Conservation (phyloP, 2,113 vertebrate species). For the Psilopsiagon aymara region DNA sequence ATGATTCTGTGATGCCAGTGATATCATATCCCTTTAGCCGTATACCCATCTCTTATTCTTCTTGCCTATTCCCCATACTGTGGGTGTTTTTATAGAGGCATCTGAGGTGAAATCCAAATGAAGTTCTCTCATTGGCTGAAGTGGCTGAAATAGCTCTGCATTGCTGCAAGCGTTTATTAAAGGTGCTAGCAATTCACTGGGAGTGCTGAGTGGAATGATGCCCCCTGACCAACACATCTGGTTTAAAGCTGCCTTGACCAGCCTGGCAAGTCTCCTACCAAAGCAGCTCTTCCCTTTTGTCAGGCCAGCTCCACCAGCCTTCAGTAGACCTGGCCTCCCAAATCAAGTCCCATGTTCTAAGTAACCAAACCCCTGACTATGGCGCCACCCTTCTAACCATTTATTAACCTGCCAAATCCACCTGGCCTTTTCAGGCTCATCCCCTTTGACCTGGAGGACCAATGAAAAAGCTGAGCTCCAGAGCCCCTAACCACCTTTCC, state of each 20-base stretch:
- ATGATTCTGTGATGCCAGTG: neutral
- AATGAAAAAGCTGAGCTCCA: neutral
- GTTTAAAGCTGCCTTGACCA: neutral
- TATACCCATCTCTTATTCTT: neutral
- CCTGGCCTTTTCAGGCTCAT: neutral
- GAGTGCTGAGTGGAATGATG: neutral
- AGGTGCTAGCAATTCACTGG: neutral
- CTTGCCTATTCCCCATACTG: neutral
- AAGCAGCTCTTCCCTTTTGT: neutral
- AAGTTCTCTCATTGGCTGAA: neutral
- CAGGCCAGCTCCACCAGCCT: neutral
- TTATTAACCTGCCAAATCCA: neutral
- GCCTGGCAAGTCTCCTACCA: neutral
- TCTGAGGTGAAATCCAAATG: neutral
- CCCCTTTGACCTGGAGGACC: neutral
- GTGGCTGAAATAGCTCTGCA: neutral
- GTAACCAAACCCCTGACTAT: neutral
- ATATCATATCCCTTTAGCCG: neutral
- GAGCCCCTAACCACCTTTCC: neutral
- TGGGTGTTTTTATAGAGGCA: neutral
- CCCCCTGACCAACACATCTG: neutral
- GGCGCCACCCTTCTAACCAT: neutral
- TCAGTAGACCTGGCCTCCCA: neutral
- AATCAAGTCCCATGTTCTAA: neutral
- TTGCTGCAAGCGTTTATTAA: neutral